A percentile compares a stretch with the other conserved stretches of the same genome.
Conservation (phyloP, 1,140 invertebrate species). For the Vanessa atalanta region DNA sequence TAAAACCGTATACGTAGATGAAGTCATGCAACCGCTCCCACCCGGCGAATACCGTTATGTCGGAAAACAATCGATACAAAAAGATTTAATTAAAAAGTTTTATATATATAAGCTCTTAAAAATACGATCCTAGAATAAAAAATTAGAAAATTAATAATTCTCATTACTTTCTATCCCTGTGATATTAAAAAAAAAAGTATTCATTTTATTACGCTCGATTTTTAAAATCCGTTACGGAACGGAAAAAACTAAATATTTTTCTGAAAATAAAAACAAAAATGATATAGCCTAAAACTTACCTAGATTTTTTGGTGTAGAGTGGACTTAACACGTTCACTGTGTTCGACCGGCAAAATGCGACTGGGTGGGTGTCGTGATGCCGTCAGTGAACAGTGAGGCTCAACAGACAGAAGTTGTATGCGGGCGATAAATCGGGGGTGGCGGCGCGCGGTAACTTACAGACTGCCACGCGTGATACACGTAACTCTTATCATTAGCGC, state of each 20-base stretch:
- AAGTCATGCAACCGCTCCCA: constrained; percentile 59
- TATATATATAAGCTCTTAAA: not conserved
- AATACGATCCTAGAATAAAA: not conserved
- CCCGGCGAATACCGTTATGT: constrained; percentile 47
- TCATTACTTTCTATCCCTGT: not conserved
- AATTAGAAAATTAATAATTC: not conserved
- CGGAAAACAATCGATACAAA: constrained; percentile 32
- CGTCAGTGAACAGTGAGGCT: constrained; percentile 32
- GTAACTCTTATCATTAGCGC: not conserved
- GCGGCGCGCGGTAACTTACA: constrained; percentile 33
- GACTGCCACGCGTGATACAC: not conserved
- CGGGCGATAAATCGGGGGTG: constrained; percentile 52
- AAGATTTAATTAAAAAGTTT: not conserved
- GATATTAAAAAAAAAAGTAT: too few species aligned
- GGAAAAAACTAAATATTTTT: not conserved
- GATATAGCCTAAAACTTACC: constrained; percentile 49
- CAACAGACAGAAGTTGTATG: constrained; percentile 45
- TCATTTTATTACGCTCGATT: too few species aligned
- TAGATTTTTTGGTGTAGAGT: constrained; percentile 51
- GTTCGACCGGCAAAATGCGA: constrained; percentile 57
- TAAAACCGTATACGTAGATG: constrained; percentile 47
- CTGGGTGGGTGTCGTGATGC: constrained; percentile 45
- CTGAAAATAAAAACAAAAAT: constrained; percentile 24
- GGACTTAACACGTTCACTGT: constrained; percentile 53
- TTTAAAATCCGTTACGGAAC: not conserved